Evolutionary conservation across 2,888 invertebrate genomes (phyloP), one percentile per base, ranked within the genome.

Genomic region (Macropis europaea): DNA sequence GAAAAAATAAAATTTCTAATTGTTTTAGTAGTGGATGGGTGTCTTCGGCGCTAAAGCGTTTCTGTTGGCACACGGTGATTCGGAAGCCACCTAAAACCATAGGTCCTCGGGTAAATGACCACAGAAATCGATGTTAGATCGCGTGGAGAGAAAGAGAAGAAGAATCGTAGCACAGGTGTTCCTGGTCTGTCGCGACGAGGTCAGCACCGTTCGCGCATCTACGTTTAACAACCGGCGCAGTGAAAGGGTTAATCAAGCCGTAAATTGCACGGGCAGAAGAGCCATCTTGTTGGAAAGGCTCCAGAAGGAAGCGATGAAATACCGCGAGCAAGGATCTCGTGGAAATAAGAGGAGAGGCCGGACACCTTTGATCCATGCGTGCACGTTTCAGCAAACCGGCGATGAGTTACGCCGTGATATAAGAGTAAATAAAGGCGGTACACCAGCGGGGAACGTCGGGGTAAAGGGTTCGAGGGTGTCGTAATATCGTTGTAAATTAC

Each of bases 401-500:
- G 74, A 74, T 71, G 79, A 79, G 50, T 70, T 69, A 78, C 52
- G 53, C 45, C 57, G 63, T 52, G 59, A 61, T 76, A 76, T 73
- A 76, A 76, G 67, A 63, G 61, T 40, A 76, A 75, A 79, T 62
- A 72, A 32, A 19, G 36, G 28, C 17, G 24, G 30, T 30, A 7
- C 7, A 30, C 30, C 15, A 22, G 26, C 38, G 22, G 22, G 38
- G 54, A 30, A 30, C 34, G 52, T 19, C 28, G 36, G 40, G 57
- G 43, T 28, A 17, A 57, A 53, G 17, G 52, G 53, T 38, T 36
- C 11, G 22, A 50, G 73, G 57, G 50, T 43, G 56, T 30, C 53
- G 69, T 59, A 52, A 43, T 56, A 13, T 60, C 62, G 67, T 54
- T 80, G 69, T 74, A 80, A 80, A 79, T 77, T 80, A 69, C 40